Conservation (phyloP, 2,888 invertebrate species). For the Fabriciana adippe region DNA sequence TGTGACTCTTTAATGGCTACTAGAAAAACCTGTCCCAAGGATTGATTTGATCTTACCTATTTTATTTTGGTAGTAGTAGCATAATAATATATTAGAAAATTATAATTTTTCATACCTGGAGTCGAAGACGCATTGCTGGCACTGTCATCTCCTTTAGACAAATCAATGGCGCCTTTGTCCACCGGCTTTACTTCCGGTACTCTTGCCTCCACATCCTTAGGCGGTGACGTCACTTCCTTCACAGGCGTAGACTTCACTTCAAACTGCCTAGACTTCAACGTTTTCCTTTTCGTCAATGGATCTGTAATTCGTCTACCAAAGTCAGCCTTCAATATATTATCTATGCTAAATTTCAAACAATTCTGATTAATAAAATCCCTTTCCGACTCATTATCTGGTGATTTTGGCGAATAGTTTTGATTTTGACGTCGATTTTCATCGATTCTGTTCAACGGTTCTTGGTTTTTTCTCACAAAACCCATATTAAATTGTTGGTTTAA, state of each 20-base stretch:
- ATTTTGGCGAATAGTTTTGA: conserved; percentile 60
- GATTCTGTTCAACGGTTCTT: conserved; percentile 51
- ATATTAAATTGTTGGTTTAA: conserved; percentile 58
- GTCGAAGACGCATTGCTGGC: conserved; percentile 70
- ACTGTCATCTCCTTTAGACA: conserved; percentile 74
- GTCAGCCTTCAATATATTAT: conserved; percentile 92
- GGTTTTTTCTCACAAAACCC: conserved; percentile 56
- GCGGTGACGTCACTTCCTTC: conserved; percentile 55
- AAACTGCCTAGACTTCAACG: conserved; percentile 56
- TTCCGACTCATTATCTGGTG: conserved; percentile 66
- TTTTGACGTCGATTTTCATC: conserved; percentile 63
- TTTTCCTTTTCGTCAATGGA: conserved; percentile 84
- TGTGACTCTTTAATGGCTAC: too few species aligned
- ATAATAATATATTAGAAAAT: too few species aligned
- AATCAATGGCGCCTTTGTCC: conserved; percentile 72
- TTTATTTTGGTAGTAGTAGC: too few species aligned
- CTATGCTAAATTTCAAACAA: conserved; percentile 91
- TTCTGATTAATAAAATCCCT: conserved; percentile 79
- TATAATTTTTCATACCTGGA: conserved; percentile 58
- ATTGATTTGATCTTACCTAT: too few species aligned
- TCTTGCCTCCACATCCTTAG: conserved; percentile 64
- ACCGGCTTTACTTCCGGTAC: conserved; percentile 68
- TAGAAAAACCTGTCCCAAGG: too few species aligned
- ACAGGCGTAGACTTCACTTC: conserved; percentile 62
- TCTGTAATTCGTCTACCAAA: conserved; percentile 89